phyloP scores from a whole-genome alignment of 2,888 invertebrate genomes.

The Nymphalis urticae region DNA sequence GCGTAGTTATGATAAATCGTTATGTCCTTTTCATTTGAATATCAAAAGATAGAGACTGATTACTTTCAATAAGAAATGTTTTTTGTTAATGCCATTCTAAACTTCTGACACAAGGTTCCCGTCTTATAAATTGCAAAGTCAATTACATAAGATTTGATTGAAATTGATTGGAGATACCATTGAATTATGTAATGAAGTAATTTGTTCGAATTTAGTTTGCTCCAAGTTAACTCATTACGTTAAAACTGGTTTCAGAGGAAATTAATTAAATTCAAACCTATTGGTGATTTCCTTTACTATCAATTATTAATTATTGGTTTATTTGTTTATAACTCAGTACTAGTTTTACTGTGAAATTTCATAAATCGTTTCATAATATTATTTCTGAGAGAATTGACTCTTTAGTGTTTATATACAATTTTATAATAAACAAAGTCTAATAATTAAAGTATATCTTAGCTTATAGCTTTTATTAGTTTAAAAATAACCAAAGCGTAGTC shows the following conservation, averaged over 20 bases:
- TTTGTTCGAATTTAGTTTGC: constrained; percentile 11
- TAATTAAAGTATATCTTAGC: too few species aligned
- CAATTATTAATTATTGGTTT: too few species aligned
- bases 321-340: too few species aligned
- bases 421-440: too few species aligned
- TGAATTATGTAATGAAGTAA: constrained; percentile 20
- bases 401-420: too few species aligned
- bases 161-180: constrained; percentile 29
- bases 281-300: too few species aligned
- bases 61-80: constrained; percentile 17
- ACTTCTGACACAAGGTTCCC: constrained; percentile 30
- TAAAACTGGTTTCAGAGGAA: constrained; percentile 17
- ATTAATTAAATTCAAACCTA: constrained; percentile 6
- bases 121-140: constrained; percentile 14
- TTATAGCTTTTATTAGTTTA: too few species aligned
- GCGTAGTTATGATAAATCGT: constrained; percentile 26
- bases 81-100: constrained; percentile 29
- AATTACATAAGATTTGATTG: constrained; percentile 34
- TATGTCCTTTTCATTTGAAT: constrained; percentile 35
- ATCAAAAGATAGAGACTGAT: constrained; percentile 29
- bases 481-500: too few species aligned
- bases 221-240: neutral
- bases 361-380: too few species aligned
- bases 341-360: too few species aligned
- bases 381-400: too few species aligned